Base-by-base conservation (phyloP, 2,797 vertebrate genomes). In the Ciconia nigra region DNA sequence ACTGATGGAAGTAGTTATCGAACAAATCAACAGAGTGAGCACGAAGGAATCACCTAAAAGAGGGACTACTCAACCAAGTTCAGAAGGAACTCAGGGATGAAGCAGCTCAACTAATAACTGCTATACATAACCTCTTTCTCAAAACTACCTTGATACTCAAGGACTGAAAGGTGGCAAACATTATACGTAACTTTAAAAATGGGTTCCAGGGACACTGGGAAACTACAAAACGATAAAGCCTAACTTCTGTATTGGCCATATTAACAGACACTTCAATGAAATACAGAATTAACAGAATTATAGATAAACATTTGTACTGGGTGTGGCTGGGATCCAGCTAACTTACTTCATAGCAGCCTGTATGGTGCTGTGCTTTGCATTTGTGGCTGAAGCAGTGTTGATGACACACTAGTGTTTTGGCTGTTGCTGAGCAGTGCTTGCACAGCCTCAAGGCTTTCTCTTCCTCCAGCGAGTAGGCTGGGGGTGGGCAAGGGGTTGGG, bases 391-490 rank as follows among this genome's bases (percentile, higher is more conserved):
- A 69, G 20, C 42, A 26, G 14, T 22, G n/a, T 14, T 37, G 29
- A n/a, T 37, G 55, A 61, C 2, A 1, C 28, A 35, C 14, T n/a
- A 44, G 33, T 18, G 29, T n/a, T 57, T n/a, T 33, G 24, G 13
- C 35, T 74, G 55, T 15, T 12, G 31, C 47, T 42, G 7, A 69
- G 26, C 62, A 62, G 54, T 49, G 26, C 21, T 49, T 46, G 24
- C 63, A 44, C 24, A 70, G 51, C 42, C 11, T 28, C 35, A 37
- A n/a, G 28, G 12, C 9, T 39, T 66, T 55, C 22, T 42, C 26
- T n/a, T 13, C 35, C 7, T 15, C 7, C n/a, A 44, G 19, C 0
- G 2, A 44, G 29, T 15, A 35, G 26, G 4, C 44, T 37, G n/a
- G 7, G 26, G 7, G 21, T n/a, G 9, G n/a, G 29, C 2, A 6